Conservation (phyloP, 2,797 vertebrate species). For the Okamejei kenojei region DNA sequence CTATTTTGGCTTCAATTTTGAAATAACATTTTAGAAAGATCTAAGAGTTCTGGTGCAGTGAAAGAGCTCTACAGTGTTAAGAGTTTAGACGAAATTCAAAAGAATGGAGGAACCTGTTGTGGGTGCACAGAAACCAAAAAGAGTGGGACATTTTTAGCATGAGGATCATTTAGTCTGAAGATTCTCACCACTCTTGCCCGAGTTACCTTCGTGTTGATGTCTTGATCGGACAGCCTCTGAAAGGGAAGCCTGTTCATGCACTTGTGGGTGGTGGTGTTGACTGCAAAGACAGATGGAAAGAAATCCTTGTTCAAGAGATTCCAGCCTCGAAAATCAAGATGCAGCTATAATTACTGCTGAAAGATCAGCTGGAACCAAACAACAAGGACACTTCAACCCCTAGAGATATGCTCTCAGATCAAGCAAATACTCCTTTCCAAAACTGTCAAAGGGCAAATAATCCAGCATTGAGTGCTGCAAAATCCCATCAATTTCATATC, state of each 20-base stretch:
- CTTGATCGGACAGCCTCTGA: neutral
- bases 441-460: conserved; percentile 29
- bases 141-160: neutral
- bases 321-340: conserved; percentile 27
- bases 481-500: conserved; percentile 28
- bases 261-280: conserved; percentile 26
- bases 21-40: neutral
- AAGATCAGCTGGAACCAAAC: conserved; percentile 12
- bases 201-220: neutral
- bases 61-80: neutral
- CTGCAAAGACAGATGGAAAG: conserved; percentile 29
- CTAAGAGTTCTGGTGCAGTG: neutral
- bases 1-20: neutral
- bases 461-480: conserved; percentile 6
- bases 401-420: conserved; percentile 10
- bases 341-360: conserved; percentile 31
- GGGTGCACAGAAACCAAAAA: too few relatives aligned
- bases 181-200: neutral
- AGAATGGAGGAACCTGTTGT: neutral
- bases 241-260: conserved; percentile 17
- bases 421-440: conserved; percentile 34
- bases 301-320: conserved; percentile 28
- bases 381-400: conserved; percentile 29
- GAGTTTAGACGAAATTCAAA: neutral
- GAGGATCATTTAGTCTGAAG: conserved; percentile 9